Evolutionary conservation across 2,113 vertebrate species (phyloP), one percentile per base, ranked within the genome.

Genomic region (Pangasianodon gigas): DNA sequence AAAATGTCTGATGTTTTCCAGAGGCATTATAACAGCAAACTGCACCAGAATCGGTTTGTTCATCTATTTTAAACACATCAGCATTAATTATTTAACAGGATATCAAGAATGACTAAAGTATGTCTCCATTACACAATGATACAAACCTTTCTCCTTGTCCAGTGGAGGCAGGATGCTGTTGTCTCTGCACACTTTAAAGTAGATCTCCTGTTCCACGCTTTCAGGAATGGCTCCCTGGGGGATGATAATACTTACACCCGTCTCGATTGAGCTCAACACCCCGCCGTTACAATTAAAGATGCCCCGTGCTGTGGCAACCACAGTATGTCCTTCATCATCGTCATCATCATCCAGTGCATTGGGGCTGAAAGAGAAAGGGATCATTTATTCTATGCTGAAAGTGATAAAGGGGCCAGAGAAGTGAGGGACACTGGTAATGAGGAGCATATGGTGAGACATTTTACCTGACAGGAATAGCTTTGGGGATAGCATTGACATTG

Each of bases 111-210:
- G 65, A 58, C 2, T 83, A 3, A 14, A 54, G 16, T 46, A n/a
- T 21, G 86, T 46, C 24, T 51, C 80, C 21, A 54, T 83, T 65
- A 74, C 2, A 7, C 11, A 26, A 37, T 16, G 41, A 86, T 37
- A 90, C 95, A 48, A 54, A 98, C 98, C 98, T 97, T 99, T 99
- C 95, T 99, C 98, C 95, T 99, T 99, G 95, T 99, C 98, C 74
- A 99, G 96, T 62, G 98, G 98, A 74, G 98, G 98, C 88, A 99
- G 96, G 95, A 99, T 99, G 95, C 98, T 99, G 96, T 99, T 99
- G 96, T 99, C 98, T 90, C 98, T 95, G 96, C 98, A 99, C 94
- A 99, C 98, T 95, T 99, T 99, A 94, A 99, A 99, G 96, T 99
- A 99, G 93, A 99, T 99, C 95, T 99, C 98, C 94, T 99, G 98